Percentiles rank a stretch among this genome's conserved stretches.
Evolutionary conservation across 1,140 invertebrate species (phyloP).

Genomic region (Drosophila varians): DNA sequence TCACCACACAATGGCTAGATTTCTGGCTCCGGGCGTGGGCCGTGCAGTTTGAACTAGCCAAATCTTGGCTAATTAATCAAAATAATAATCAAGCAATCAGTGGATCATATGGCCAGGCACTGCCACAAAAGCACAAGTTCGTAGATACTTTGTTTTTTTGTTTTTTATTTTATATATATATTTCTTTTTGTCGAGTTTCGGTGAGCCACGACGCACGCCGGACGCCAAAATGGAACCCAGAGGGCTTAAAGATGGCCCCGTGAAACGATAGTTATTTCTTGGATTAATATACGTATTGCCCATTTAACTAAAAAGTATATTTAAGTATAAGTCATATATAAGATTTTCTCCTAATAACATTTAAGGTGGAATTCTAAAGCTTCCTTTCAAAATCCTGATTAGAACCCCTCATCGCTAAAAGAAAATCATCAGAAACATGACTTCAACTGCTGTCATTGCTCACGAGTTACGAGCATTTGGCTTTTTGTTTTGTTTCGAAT

Average conservation of each 20-base stretch:
- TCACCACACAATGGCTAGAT: conserved; percentile 55
- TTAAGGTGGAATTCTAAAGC: too few species aligned
- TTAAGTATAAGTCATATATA: too few species aligned
- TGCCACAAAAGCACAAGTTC: conserved; percentile 39
- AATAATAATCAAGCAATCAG: conserved; percentile 82
- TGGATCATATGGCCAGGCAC: conserved; percentile 71
- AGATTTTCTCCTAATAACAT: too few species aligned
- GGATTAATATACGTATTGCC: too few species aligned
- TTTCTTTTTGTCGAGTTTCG: conserved; percentile 19
- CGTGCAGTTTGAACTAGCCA: conserved; percentile 79
- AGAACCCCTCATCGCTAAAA: conserved; percentile 7
- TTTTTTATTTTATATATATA: too few species aligned
- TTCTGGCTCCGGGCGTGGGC: conserved; percentile 67
- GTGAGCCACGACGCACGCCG: conserved; percentile 78
- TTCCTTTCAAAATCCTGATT: too few species aligned
- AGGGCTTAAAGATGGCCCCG: conserved; percentile 25
- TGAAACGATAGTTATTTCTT: not conserved
- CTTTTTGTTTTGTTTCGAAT: conserved; percentile 75
- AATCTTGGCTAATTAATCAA: conserved; percentile 82
- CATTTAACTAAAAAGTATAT: not conserved
- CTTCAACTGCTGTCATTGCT: conserved; percentile 79
- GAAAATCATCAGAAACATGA: conserved; percentile 47
- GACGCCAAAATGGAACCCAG: conserved; percentile 65
- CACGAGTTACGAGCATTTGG: conserved; percentile 55
- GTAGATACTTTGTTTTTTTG: conserved; percentile 12